Evolutionary conservation across 2,113 vertebrate genomes (phyloP).

Genomic region (Percina caprodes): DNA sequence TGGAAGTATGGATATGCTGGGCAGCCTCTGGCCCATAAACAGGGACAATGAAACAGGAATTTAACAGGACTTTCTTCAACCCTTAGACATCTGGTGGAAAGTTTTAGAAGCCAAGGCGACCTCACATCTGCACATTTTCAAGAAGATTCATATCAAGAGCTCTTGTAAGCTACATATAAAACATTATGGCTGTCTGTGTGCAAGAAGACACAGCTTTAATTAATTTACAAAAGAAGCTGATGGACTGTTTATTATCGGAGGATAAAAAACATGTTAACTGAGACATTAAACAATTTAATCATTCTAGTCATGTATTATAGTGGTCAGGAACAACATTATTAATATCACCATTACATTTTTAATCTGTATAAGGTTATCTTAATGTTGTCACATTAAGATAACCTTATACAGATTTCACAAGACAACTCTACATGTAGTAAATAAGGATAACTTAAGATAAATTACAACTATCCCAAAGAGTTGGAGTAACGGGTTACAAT

Average conservation of each 20-base stretch:
- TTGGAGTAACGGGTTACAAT: neutral
- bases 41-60: conserved; percentile 57
- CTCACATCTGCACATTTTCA: conserved; percentile 22
- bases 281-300: neutral
- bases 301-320: neutral
- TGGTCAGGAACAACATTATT: neutral
- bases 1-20: conserved; percentile 40
- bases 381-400: neutral
- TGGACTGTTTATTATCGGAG: neutral
- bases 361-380: too few relatives aligned
- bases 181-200: neutral
- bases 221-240: neutral
- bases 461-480: neutral
- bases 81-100: conserved; percentile 55
- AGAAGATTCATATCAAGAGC: conserved; percentile 11
- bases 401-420: neutral
- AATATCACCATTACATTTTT: too few relatives aligned
- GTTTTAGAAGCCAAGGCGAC: conserved; percentile 35
- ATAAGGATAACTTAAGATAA: neutral
- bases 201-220: neutral
- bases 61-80: conserved; percentile 34
- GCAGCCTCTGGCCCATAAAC: conserved; percentile 55
- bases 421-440: neutral
- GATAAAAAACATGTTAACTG: neutral
- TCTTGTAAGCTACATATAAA: neutral